Evolutionary conservation across 2,797 vertebrate species (phyloP).

Genomic region (Limnodromus scolopaceus): DNA sequence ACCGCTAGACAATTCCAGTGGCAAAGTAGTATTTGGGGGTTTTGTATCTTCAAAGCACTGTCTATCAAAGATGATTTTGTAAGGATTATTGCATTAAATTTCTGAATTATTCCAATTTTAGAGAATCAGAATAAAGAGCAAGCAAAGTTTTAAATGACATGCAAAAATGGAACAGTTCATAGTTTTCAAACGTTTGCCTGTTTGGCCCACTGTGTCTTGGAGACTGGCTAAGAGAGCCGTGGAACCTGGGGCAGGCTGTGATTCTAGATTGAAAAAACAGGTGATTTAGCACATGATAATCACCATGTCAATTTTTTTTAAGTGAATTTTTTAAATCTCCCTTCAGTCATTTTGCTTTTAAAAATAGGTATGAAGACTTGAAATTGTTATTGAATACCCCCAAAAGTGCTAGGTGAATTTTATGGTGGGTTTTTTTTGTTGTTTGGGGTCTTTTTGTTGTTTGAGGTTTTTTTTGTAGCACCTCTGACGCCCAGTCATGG

Average conservation of each 20-base stretch:
- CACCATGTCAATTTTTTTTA: neutral
- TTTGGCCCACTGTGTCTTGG: neutral
- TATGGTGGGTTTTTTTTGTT: rapidly evolving
- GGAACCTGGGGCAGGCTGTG: too few relatives aligned
- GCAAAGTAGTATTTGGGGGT: neutral
- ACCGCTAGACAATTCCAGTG: neutral
- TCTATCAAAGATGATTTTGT: neutral
- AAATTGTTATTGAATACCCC: neutral
- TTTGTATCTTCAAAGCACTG: neutral
- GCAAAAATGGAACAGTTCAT: neutral
- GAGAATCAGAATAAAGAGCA: neutral
- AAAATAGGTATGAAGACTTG: neutral
- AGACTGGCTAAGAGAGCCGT: neutral
- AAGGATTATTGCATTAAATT: neutral
- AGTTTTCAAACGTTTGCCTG: neutral
- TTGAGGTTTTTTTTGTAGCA: neutral
- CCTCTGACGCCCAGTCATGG: neutral
- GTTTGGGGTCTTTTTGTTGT: too few relatives aligned
- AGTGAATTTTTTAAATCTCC: neutral
- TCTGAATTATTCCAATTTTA: neutral
- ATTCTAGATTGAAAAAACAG: neutral
- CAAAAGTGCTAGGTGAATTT: neutral
- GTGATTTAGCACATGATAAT: neutral
- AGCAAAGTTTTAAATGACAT: neutral
- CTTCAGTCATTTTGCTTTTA: neutral